Evolutionary conservation across 2,113 vertebrate species (phyloP), one percentile per base, ranked within the genome.

Genomic region (Leucopsar rothschildi): DNA sequence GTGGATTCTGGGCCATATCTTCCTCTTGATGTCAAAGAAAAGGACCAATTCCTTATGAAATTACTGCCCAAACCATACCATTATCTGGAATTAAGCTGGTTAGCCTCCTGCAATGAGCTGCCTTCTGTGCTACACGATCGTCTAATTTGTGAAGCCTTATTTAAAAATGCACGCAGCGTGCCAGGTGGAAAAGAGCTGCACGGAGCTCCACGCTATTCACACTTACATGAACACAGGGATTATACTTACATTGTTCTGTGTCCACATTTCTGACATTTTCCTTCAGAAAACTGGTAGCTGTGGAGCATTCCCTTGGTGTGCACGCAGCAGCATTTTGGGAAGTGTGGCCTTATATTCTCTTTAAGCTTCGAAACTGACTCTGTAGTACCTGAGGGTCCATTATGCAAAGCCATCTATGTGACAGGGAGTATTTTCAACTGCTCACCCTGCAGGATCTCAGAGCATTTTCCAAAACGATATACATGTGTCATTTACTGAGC

Each of bases 401-500:
- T 70, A 45, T 4, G 5, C 63, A 86, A 57, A 20, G 28, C 45
- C 75, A 52, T 60, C 82, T 64, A 61, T 80, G 47, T 70, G 83
- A 73, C 19, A 64, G 47, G 31, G 66, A 70, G 27, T 40, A 56
- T 78, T 92, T 92, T 90, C 45, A 83, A 19, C 31, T 69, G 16
- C 59, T 88, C 4, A 1, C 76, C 15, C 68, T 86, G 55, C 29
- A 65, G 86, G 88, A 90, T 72, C 55, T 63, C 82, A 63, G 63
- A 73, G 17, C 11, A 10, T 44, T 88, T 83, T 92, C 86, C 68
- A 86, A 83, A 92, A 66, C 44, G 63, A 70, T 65, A 72, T 59
- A 81, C 42, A 78, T 63, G 56, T 88, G 68, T 78, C 45, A 69
- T 76, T 95, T 92, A 72, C 45, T 82, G 66, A 87, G 59, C 78